phyloP scores from a whole-genome alignment of 2,113 vertebrate genomes.

The Neoarius graeffei region DNA sequence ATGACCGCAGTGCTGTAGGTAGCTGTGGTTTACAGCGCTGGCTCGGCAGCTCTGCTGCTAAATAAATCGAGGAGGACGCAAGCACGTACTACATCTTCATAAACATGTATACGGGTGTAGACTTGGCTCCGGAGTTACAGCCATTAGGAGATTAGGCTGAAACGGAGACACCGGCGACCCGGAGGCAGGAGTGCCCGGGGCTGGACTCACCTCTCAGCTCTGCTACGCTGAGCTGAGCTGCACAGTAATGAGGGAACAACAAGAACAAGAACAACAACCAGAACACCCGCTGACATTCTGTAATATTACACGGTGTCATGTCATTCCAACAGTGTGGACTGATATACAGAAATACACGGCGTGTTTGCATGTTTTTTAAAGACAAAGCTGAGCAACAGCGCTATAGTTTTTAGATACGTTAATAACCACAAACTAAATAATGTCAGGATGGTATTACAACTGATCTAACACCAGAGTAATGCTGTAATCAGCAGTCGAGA shows the following conservation, averaged over 20 bases:
- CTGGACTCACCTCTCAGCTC: constrained; percentile 37
- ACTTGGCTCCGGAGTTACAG: background rate
- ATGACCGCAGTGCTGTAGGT: constrained; percentile 19
- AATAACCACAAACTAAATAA: background rate
- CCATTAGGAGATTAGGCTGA: constrained; percentile 27
- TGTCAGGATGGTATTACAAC: background rate
- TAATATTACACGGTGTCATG: background rate
- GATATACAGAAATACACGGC: background rate
- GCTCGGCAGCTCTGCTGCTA: background rate
- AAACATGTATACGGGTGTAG: constrained; percentile 4
- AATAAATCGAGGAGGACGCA: constrained; percentile 44
- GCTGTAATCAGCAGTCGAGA: background rate
- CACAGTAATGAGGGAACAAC: constrained; percentile 19
- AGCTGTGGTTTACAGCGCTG: constrained; percentile 38
- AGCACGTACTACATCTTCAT: constrained; percentile 24
- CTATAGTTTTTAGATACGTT: too few relatives aligned
- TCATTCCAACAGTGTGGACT: background rate
- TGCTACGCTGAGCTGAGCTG: constrained; percentile 16
- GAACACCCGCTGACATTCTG: background rate
- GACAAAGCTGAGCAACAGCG: background rate
- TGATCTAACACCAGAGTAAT: background rate
- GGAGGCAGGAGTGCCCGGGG: constrained; percentile 1
- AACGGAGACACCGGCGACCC: constrained; percentile 8
- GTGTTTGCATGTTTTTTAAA: background rate
- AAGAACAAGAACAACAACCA: background rate